A percentile compares a stretch with the other conserved stretches of the same genome.
These are phyloP conservation scores for Tillus elongatus DNA, from an alignment of 2,888 invertebrate species.

Conservation along the genomic window DNA sequence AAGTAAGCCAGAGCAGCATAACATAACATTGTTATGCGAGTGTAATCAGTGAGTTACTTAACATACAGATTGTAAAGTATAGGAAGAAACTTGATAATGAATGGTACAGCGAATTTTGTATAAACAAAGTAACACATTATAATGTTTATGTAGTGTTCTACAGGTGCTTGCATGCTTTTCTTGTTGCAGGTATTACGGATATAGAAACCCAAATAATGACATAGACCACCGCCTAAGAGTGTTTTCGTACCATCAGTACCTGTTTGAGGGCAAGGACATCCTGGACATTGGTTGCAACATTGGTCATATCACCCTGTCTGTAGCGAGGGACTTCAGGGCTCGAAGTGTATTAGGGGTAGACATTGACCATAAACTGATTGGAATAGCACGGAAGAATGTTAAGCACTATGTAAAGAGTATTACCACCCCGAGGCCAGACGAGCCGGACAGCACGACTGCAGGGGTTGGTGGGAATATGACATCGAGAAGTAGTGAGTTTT, in stretches of 20 bases:
- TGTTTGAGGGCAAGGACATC: constrained; percentile 84
- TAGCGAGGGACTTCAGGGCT: constrained; percentile 80
- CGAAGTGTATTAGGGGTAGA: constrained; percentile 86
- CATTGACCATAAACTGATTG: constrained; percentile 81
- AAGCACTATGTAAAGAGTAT: constrained; percentile 53
- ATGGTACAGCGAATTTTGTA: too few species aligned
- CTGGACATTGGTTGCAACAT: constrained; percentile 97
- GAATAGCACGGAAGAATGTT: constrained; percentile 63
- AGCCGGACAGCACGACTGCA: constrained; percentile 7
- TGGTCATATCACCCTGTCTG: constrained; percentile 85
- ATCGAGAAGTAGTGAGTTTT: constrained; percentile 47
- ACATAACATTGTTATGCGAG: too few species aligned
- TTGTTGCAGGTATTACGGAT: constrained; percentile 78
- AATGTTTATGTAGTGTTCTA: too few species aligned
- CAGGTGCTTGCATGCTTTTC: too few species aligned
- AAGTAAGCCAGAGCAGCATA: too few species aligned
- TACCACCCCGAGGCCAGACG: constrained; percentile 30
- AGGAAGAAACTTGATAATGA: too few species aligned
- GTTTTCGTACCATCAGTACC: constrained; percentile 66
- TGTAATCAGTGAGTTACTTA: too few species aligned
- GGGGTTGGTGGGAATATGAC: constrained; percentile 13
- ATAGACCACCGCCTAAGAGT: constrained; percentile 76
- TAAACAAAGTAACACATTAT: too few species aligned
- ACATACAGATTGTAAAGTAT: too few species aligned
- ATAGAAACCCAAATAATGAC: constrained; percentile 74